Conservation (phyloP, 1,140 invertebrate species). For the Bemisia tabaci region DNA sequence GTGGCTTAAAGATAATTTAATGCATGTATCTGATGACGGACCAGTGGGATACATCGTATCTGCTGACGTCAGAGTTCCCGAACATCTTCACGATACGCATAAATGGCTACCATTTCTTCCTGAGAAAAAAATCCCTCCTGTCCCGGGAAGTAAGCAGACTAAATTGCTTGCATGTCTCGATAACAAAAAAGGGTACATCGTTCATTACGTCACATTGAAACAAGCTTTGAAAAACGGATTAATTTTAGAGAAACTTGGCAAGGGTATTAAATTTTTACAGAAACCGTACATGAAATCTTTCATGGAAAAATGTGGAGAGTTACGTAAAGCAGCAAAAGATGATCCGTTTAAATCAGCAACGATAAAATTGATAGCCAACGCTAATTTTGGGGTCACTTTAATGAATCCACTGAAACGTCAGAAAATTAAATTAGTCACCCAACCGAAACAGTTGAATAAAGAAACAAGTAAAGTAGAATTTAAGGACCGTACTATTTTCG, state of each 20-base stretch:
- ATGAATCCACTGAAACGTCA: neutral
- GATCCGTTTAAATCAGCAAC: neutral
- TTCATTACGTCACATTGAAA: slow-evolving; percentile 4
- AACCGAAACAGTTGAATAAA: neutral
- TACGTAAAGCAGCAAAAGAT: neutral
- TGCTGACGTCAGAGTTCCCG: slow-evolving; percentile 2
- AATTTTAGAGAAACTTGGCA: slow-evolving; percentile 1
- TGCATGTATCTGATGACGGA: neutral
- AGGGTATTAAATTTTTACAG: slow-evolving; percentile 30
- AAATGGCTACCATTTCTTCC: neutral
- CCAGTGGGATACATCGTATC: neutral
- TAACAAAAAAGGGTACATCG: neutral
- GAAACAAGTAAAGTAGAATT: neutral
- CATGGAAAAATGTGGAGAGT: neutral
- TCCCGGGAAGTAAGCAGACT: slow-evolving; percentile 7
- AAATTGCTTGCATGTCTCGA: slow-evolving; percentile 27
- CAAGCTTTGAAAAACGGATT: neutral
- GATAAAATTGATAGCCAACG: neutral
- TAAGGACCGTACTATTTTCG: neutral
- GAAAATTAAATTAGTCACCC: neutral
- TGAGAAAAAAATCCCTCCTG: slow-evolving; percentile 1
- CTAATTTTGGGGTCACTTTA: neutral
- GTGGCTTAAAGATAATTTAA: neutral
- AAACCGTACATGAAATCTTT: neutral
- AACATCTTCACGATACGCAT: slow-evolving; percentile 2